A percentile compares a stretch with the other conserved stretches of the same genome.
Evolutionary conservation across 1,140 invertebrate species (phyloP).

Genomic region (Eurosta solidaginis): DNA sequence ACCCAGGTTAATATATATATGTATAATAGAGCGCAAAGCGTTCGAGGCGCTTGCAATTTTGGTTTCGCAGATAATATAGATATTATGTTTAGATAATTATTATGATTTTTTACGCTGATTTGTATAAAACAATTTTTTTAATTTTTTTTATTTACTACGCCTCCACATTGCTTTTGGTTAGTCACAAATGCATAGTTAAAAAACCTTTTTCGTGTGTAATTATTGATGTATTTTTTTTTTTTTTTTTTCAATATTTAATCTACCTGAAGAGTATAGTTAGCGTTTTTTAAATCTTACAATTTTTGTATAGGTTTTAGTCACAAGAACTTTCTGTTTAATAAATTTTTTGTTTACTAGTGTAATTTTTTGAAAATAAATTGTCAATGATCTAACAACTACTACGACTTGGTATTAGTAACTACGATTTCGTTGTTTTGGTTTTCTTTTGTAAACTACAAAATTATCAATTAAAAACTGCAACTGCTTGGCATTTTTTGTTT

Average conservation of each 20-base stretch:
- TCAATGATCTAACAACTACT: not conserved
- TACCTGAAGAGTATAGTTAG: too few relatives aligned
- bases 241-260: too few relatives aligned
- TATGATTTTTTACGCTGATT: not conserved
- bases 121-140: not conserved
- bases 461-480: slow-evolving; percentile 55
- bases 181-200: slow-evolving; percentile 26
- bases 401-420: not conserved
- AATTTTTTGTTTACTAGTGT: not conserved
- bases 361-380: not conserved
- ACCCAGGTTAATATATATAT: too few relatives aligned
- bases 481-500: slow-evolving; percentile 41
- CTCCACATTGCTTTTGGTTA: slow-evolving; percentile 23
- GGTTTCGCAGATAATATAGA: not conserved
- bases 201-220: not conserved
- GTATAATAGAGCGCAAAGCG: not conserved
- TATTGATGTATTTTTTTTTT: too few relatives aligned
- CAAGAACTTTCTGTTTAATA: not conserved
- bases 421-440: not conserved
- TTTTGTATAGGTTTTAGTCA: slow-evolving; percentile 7
- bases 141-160: not conserved
- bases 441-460: not conserved
- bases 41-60: not conserved
- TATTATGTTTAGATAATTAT: not conserved
- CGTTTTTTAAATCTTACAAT: too few relatives aligned